A percentile compares a stretch with the other conserved stretches of the same genome.
These are phyloP conservation scores for Lucinisca nassula DNA, from an alignment of 2,888 invertebrate species.

Conservation along the genomic window DNA sequence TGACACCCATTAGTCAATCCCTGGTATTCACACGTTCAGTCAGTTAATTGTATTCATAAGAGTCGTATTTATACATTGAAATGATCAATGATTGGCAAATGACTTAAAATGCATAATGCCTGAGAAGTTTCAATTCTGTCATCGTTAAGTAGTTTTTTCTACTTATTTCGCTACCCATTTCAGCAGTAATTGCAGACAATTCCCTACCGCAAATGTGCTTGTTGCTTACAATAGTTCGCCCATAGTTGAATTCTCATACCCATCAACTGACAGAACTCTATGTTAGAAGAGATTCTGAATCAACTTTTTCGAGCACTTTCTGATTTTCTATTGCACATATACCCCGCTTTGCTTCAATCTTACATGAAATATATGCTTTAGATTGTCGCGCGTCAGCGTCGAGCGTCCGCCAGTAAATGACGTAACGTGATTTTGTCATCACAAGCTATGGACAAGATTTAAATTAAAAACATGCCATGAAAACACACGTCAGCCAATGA, in stretches of 20 bases:
- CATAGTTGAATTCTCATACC: not conserved
- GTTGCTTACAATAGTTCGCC: too few species aligned
- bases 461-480: not conserved
- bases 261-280: not conserved
- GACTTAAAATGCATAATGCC: not conserved
- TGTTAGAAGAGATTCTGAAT: not conserved
- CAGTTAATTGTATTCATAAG: too few species aligned
- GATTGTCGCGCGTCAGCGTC: not conserved
- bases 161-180: not conserved
- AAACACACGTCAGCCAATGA: not conserved
- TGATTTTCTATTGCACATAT: not conserved
- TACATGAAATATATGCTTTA: not conserved
- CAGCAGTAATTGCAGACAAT: not conserved
- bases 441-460: not conserved
- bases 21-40: constrained; percentile 23
- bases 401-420: not conserved
- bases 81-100: not conserved
- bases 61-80: not conserved
- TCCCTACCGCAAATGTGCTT: not conserved
- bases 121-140: not conserved
- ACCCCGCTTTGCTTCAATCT: not conserved
- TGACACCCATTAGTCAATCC: constrained; percentile 6
- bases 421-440: not conserved
- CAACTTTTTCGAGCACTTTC: constrained; percentile 14
- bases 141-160: not conserved